A percentile compares a stretch with the other conserved stretches of the same genome.
phyloP scores from a whole-genome alignment of 2,113 vertebrate species.

The Pedetes capensis region DNA sequence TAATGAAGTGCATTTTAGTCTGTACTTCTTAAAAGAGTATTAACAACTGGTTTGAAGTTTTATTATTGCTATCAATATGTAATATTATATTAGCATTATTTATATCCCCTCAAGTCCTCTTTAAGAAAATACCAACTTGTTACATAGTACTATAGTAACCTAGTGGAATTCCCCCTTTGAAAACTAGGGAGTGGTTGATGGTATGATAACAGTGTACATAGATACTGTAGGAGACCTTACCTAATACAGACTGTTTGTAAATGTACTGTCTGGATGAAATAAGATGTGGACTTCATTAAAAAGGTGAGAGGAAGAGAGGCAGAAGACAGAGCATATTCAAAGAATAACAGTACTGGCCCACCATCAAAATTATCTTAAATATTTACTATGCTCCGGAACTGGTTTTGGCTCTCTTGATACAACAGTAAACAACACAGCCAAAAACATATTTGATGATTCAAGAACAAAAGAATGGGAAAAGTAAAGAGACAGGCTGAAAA shows the following conservation, averaged over 20 bases:
- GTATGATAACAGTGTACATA: not conserved
- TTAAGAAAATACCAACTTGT: not conserved
- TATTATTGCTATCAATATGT: not conserved
- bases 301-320: not conserved
- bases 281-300: constrained; percentile 25
- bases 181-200: not conserved
- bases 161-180: constrained; percentile 2
- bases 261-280: not conserved
- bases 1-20: constrained; percentile 3
- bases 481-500: not conserved
- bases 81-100: not conserved
- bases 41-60: not conserved
- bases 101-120: not conserved
- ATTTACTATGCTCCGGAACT: not conserved
- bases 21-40: not conserved
- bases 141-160: not conserved
- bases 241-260: not conserved
- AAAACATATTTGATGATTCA: not conserved
- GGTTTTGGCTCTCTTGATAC: not conserved
- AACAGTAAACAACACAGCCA: not conserved
- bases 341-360: not conserved
- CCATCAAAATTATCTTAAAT: not conserved
- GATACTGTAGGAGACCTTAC: not conserved
- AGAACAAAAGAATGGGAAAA: not conserved
- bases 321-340: not conserved